Evolutionary conservation across 1,140 invertebrate genomes (phyloP).

Genomic region (Charaxes varanes): DNA sequence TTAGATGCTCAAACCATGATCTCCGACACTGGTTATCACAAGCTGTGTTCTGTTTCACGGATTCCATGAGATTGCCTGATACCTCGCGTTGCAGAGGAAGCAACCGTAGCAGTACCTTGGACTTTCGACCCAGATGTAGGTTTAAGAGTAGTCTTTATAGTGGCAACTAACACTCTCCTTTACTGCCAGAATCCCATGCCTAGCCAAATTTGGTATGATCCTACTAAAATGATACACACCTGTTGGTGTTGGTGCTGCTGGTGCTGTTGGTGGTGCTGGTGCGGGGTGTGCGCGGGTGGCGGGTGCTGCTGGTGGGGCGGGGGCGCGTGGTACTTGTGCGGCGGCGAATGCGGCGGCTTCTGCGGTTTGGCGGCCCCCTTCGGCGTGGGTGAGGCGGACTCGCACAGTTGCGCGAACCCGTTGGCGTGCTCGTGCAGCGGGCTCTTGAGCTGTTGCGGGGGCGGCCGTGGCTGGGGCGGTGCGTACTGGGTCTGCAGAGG

Average conservation of each 20-base stretch:
- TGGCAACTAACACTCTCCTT: no score
- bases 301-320: slow-evolving; percentile 45
- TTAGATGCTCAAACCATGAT: no score
- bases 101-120: no score
- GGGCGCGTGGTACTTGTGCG: slow-evolving; percentile 66
- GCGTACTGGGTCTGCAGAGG: slow-evolving; percentile 54
- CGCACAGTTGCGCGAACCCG: slow-evolving; percentile 55
- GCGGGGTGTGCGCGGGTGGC: slow-evolving; percentile 38
- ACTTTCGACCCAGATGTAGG: no score
- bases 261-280: slow-evolving; percentile 39
- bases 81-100: no score
- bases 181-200: no score
- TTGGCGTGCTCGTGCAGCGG: slow-evolving; percentile 63
- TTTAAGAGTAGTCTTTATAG: no score
- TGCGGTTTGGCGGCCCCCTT: slow-evolving; percentile 48
- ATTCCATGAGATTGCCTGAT: no score
- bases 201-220: no score
- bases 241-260: slow-evolving; percentile 38
- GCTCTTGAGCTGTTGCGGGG: slow-evolving; percentile 55
- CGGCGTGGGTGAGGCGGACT: slow-evolving; percentile 54
- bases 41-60: no score
- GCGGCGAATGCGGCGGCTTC: slow-evolving; percentile 63
- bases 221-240: no score
- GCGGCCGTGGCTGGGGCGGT: slow-evolving; percentile 41
- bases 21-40: no score